Conservation (phyloP, 2,888 invertebrate genomes). For the Cryptocephalus moraei region DNA sequence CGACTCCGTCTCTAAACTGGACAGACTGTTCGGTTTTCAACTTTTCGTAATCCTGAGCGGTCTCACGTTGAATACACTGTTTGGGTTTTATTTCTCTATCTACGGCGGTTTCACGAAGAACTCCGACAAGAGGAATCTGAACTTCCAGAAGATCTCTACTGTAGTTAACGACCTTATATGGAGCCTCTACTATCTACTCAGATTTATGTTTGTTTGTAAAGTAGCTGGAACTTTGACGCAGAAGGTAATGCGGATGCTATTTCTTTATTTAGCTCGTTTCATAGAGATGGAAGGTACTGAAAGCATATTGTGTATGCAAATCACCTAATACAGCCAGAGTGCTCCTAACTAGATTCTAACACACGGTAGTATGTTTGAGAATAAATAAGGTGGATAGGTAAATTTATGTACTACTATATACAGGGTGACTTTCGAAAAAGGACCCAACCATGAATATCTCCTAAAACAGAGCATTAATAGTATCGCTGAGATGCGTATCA, state of each 20-base stretch:
- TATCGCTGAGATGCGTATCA: too few species aligned
- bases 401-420: too few species aligned
- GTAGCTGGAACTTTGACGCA: conserved; percentile 9
- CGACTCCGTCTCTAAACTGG: conserved; percentile 7
- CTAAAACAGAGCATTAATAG: too few species aligned
- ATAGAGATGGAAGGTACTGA: too few species aligned
- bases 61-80: conserved; percentile 10
- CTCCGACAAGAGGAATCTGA: conserved; percentile 2
- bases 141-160: conserved; percentile 6
- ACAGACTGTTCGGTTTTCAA: conserved; percentile 8
- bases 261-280: too few species aligned
- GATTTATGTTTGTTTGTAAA: conserved; percentile 11
- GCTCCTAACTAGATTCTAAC: too few species aligned
- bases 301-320: too few species aligned
- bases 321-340: too few species aligned
- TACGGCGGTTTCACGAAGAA: conserved; percentile 14
- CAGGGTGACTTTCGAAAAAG: too few species aligned
- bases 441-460: too few species aligned
- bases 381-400: too few species aligned
- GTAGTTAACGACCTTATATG: conserved; percentile 12
- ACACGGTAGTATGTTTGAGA: too few species aligned
- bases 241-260: conserved; percentile 4
- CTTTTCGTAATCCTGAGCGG: conserved; percentile 10
- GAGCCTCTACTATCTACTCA: conserved; percentile 14
- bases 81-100: conserved; percentile 15